These are phyloP conservation scores for Andinoacara biseriatus DNA, from an alignment of 2,113 vertebrate species.

Conservation along the genomic window DNA sequence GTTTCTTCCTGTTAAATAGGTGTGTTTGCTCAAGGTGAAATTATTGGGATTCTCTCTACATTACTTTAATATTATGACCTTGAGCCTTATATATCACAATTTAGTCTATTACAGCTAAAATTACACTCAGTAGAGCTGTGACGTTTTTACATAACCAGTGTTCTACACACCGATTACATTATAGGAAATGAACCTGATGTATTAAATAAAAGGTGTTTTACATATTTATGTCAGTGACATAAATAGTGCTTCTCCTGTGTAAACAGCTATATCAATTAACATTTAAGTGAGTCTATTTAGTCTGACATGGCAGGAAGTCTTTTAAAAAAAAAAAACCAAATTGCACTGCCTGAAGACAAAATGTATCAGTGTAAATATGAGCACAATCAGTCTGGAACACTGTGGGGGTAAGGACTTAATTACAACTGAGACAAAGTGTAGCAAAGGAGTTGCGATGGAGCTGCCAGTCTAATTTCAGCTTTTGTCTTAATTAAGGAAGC, in stretches of 20 bases:
- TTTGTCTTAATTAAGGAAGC: conserved; percentile 12
- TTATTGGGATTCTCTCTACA: neutral
- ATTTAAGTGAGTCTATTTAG: neutral
- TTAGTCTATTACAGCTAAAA: neutral
- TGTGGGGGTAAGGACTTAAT: neutral
- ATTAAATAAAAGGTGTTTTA: neutral
- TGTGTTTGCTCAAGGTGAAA: neutral
- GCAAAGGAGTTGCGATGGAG: neutral
- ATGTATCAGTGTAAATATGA: neutral
- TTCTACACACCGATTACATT: neutral
- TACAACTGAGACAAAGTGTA: conserved; percentile 6
- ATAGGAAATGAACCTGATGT: neutral
- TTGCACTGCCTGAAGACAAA: neutral
- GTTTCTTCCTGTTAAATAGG: neutral
- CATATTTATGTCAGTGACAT: neutral
- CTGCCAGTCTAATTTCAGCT: neutral
- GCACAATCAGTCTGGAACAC: neutral
- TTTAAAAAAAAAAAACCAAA: neutral
- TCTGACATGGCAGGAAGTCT: neutral
- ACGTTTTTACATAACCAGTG: neutral
- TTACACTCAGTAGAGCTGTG: neutral
- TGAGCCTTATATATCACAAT: neutral
- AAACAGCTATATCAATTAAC: neutral
- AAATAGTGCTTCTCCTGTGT: neutral
- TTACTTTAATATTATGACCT: neutral